Conservation (phyloP, 2,797 vertebrate species). For the Oreortyx pictus region DNA sequence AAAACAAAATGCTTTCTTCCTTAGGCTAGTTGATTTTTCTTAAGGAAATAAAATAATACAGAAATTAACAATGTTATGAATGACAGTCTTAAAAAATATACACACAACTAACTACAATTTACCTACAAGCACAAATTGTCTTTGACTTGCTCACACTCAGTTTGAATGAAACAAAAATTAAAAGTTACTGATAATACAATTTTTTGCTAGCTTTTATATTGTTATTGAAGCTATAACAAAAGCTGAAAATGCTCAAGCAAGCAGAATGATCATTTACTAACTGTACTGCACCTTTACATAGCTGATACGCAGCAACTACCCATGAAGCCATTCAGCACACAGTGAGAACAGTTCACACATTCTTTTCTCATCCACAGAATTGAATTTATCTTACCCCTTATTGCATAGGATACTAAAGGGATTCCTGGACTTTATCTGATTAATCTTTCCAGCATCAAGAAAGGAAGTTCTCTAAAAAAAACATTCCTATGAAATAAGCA, state of each 20-base stretch:
- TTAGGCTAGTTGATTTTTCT: background rate
- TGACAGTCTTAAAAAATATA: background rate
- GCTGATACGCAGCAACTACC: background rate
- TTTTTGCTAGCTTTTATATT: conserved; percentile 46
- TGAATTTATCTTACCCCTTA: background rate
- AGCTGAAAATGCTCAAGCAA: conserved; percentile 34
- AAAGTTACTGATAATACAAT: background rate
- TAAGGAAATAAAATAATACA: background rate
- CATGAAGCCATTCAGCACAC: background rate
- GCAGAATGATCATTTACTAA: conserved; percentile 60
- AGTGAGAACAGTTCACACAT: background rate
- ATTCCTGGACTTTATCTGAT: background rate
- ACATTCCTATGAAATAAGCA: background rate
- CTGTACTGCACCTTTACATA: background rate
- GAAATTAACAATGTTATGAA: background rate
- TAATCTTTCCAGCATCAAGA: background rate
- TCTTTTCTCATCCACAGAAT: background rate
- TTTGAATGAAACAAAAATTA: background rate
- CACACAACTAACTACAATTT: background rate
- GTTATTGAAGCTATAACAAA: conserved; percentile 59
- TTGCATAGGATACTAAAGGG: background rate
- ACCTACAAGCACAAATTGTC: background rate
- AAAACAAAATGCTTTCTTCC: background rate
- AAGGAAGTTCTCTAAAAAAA: background rate
- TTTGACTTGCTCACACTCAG: background rate